Base-by-base conservation (phyloP, 2,888 invertebrate genomes). In the Antitype chi region DNA sequence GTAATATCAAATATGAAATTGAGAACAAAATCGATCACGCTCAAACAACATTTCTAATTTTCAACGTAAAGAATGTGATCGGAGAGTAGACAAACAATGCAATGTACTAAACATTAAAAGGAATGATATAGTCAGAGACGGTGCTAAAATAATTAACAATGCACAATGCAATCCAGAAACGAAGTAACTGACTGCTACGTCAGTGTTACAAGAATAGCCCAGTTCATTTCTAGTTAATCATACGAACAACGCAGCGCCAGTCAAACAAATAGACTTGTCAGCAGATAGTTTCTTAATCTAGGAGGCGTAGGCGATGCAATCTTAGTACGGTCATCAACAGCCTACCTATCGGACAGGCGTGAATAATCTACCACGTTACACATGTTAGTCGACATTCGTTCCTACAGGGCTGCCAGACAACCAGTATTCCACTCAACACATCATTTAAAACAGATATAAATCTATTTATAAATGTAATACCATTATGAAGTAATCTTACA, bases 201-300 rank as follows among this genome's bases (percentile, higher is more conserved):
- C 59, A 79, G 52, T 17, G 25, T 49, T 20, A 64, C 57, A 55
- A 68, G 66, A 81, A 80, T 55, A 73, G 53, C 47, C 55, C 7
- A 47, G 66, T 70, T 38, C n/a, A 69, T 55, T 71, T 77, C 73
- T 63, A 75, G 80, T 75, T 80, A 85, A 85, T 84, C 86, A 85
- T 77, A 74, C 38, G 72, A 68, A 85, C 81, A 85, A 80, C 70
- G 60, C 70, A 81, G 81, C 81, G 75, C 80, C 77, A 87, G 85
- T 87, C 88, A 87, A 87, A 91, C 91, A 93, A 92, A 94, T 94
- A 93, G 90, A 94, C 89, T 91, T 94, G 93, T 94, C 93, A 91
- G 91, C 86, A 85, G 73, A 78, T 86, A 80, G 88, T 89, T 89
- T 87, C 88, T 91, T 92, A 93, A 93, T 93, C 91, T 90, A 85